Conservation (phyloP, 2,797 vertebrate genomes). For the Pempheris klunzingeri region DNA sequence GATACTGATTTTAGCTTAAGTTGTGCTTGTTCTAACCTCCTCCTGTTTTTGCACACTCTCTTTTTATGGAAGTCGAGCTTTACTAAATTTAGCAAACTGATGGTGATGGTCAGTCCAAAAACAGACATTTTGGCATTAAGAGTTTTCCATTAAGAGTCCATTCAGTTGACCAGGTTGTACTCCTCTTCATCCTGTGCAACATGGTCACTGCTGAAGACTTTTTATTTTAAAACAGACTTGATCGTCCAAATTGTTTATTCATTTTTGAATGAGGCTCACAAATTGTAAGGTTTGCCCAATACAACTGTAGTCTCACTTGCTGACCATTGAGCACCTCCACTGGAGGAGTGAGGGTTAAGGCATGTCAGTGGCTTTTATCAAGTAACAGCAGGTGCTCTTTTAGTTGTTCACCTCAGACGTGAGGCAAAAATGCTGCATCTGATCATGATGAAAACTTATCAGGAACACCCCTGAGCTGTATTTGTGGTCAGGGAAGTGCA, state of each 20-base stretch:
- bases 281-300: neutral
- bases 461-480: neutral
- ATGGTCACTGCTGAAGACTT: constrained; percentile 1
- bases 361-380: neutral
- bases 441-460: neutral
- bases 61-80: constrained; percentile 43
- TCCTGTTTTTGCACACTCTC: neutral
- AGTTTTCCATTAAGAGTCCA: neutral
- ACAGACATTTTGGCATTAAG: neutral
- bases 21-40: neutral
- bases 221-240: neutral
- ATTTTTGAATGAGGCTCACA: neutral
- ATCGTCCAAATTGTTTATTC: neutral
- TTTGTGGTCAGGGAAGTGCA: neutral
- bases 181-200: neutral
- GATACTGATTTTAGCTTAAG: constrained; percentile 30
- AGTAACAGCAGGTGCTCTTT: neutral
- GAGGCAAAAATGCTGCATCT: neutral
- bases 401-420: neutral
- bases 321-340: neutral
- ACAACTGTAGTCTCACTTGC: neutral
- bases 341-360: neutral
- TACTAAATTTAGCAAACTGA: constrained; percentile 39
- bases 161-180: neutral
- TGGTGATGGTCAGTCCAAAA: constrained; percentile 10